Conservation (phyloP, 2,113 vertebrate genomes). For the Penelope pileata region DNA sequence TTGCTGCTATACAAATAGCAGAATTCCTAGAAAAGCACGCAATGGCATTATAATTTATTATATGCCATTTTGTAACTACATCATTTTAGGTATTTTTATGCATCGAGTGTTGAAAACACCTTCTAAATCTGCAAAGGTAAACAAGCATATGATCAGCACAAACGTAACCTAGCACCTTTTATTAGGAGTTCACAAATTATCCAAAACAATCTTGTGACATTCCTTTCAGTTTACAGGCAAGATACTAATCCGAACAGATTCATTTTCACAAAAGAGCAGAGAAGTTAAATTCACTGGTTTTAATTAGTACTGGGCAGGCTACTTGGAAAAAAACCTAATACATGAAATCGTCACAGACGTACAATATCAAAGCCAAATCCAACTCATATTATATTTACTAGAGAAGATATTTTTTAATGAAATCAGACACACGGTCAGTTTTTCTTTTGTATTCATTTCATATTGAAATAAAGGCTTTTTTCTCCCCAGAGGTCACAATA, state of each 20-base stretch:
- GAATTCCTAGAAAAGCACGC: constrained; percentile 20
- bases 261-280: neutral
- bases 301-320: constrained; percentile 35
- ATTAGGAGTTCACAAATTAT: constrained; percentile 27
- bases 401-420: constrained; percentile 11
- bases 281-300: constrained; percentile 48
- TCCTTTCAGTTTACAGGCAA: constrained; percentile 12
- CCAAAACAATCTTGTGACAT: neutral
- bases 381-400: constrained; percentile 21
- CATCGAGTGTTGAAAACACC: neutral
- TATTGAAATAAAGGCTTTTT: neutral
- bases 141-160: neutral
- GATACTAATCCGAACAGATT: constrained; percentile 24
- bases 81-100: neutral
- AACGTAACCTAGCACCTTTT: neutral
- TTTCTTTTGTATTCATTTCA: neutral
- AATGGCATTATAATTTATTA: constrained; percentile 33
- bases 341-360: neutral
- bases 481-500: constrained; percentile 4
- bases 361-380: neutral
- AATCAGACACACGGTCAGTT: neutral
- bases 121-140: constrained; percentile 51
- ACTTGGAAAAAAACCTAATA: neutral
- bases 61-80: neutral
- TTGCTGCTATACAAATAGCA: constrained; percentile 60